Percentiles rank a stretch among this genome's conserved stretches.
These are phyloP conservation scores for Musca vetustissima DNA, from an alignment of 1,140 invertebrate genomes.

Conservation along the genomic window DNA sequence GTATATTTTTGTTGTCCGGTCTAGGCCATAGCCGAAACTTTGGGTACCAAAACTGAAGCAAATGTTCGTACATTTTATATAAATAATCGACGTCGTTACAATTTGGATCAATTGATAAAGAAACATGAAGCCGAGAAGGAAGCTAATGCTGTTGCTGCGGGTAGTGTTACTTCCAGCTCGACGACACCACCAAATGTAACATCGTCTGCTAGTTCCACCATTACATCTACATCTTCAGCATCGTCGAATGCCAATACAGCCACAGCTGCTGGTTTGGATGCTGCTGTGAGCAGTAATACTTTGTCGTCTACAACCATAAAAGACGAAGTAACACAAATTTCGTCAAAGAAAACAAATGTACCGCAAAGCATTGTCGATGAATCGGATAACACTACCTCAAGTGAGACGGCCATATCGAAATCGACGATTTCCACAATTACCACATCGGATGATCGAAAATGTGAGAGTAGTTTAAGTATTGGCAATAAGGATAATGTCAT, in stretches of 20 bases:
- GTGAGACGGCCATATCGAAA: constrained; percentile 27
- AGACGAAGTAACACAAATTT: neutral
- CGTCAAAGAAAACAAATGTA: constrained; percentile 16
- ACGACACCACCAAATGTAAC: too few species aligned
- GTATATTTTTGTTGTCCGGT: neutral
- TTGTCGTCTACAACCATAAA: neutral
- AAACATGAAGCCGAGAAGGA: constrained; percentile 74
- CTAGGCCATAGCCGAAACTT: constrained; percentile 86
- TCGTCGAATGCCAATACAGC: neutral
- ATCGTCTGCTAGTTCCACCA: too few species aligned
- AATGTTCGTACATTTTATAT: constrained; percentile 89
- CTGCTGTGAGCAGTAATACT: neutral
- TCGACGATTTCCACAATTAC: constrained; percentile 16
- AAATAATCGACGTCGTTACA: constrained; percentile 86
- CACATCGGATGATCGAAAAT: constrained; percentile 25
- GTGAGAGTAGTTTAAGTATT: constrained; percentile 9
- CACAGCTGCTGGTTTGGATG: constrained; percentile 9
- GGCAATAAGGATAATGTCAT: constrained; percentile 28
- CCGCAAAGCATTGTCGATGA: constrained; percentile 20
- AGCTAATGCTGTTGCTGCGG: constrained; percentile 31
- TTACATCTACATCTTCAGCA: constrained; percentile 3
- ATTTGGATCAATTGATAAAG: constrained; percentile 84
- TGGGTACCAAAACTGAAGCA: constrained; percentile 92
- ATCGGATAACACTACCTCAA: constrained; percentile 30
- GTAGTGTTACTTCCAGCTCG: constrained; percentile 15